A percentile compares a stretch with the other conserved stretches of the same genome.
phyloP scores from a whole-genome alignment of 2,888 invertebrate genomes.

The Bugula neritina region DNA sequence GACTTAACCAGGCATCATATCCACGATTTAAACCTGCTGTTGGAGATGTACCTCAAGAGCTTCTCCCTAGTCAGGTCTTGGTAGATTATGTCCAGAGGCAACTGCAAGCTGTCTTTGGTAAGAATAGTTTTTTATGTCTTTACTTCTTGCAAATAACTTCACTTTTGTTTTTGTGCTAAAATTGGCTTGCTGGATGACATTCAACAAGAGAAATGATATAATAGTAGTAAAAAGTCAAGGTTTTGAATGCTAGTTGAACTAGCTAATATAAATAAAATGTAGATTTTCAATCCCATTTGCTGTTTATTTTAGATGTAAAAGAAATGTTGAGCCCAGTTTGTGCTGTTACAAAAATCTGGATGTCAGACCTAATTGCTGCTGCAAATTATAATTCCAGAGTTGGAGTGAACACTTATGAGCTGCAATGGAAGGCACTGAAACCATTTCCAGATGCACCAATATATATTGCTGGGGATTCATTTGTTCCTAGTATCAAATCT shows the following conservation, averaged over 20 bases:
- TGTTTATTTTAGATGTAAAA: not conserved
- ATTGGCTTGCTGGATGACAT: too few relatives aligned
- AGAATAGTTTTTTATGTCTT: not conserved
- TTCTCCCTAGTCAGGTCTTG: not conserved
- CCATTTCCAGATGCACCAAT: constrained; percentile 5
- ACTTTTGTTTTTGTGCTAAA: too few relatives aligned
- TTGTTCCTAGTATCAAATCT: not conserved
- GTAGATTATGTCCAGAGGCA: not conserved
- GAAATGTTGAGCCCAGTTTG: not conserved
- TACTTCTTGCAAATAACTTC: too few relatives aligned
- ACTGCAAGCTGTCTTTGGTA: not conserved
- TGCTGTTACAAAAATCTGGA: constrained; percentile 1
- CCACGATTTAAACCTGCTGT: not conserved
- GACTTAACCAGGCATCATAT: not conserved
- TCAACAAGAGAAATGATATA: too few relatives aligned
- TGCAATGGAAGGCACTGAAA: constrained; percentile 3
- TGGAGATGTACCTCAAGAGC: not conserved
- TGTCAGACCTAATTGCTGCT: not conserved
- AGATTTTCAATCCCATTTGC: too few relatives aligned
- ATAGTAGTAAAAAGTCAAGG: too few relatives aligned
- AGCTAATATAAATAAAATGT: too few relatives aligned
- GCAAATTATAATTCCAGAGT: not conserved
- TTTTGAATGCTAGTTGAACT: too few relatives aligned
- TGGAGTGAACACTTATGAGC: constrained; percentile 12
- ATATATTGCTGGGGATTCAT: not conserved